Evolutionary conservation across 1,140 invertebrate genomes (phyloP), one percentile per base, ranked within the genome.

Genomic region (Sycophila sp.): DNA sequence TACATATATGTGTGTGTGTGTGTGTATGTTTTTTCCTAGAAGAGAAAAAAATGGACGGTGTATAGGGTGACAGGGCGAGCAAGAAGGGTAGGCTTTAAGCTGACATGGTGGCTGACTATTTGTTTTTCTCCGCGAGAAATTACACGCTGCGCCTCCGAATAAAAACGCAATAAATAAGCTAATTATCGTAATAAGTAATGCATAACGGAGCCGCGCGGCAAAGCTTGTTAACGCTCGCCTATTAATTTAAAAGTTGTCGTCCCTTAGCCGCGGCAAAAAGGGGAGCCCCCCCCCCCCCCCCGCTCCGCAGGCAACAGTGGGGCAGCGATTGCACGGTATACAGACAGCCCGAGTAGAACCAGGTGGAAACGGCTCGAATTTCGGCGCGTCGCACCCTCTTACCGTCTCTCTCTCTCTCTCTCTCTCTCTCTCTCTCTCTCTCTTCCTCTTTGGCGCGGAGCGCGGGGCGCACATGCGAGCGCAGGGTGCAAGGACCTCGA

Each of bases 401-500:
- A 3, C 11, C 8, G 3, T 6, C 11, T 13, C 11, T 13, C 38
- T 40, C 38, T 40, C 4, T 40, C 38, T 40, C 38, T 13, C 11
- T 13, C 11, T 6, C 11, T 13, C 11, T 40, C 38, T 40, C 38
- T 40, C 4, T 40, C 38, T 40, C 11, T 40, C 42, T 26, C 13
- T 69, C 19, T 30, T 19, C 22, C 13, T 30, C 64, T 42, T 56
- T 59, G n/a, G n/a, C n/a, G n/a, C n/a, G n/a, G n/a, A n/a, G n/a
- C n/a, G n/a, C n/a, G n/a, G n/a, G n/a, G n/a, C 58, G 55, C 26
- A n/a, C 49, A 19, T 7, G 45, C 42, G 24, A 58, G n/a, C 42
- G 26, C 66, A 74, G 76, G 76, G 77, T 78, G 79, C 75, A 77
- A 72, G 73, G 76, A 80, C 78, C 73, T 77, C 74, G 72, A 78